Conservation (phyloP, 2,797 vertebrate genomes). For the Enteromius unitaeniatus region DNA sequence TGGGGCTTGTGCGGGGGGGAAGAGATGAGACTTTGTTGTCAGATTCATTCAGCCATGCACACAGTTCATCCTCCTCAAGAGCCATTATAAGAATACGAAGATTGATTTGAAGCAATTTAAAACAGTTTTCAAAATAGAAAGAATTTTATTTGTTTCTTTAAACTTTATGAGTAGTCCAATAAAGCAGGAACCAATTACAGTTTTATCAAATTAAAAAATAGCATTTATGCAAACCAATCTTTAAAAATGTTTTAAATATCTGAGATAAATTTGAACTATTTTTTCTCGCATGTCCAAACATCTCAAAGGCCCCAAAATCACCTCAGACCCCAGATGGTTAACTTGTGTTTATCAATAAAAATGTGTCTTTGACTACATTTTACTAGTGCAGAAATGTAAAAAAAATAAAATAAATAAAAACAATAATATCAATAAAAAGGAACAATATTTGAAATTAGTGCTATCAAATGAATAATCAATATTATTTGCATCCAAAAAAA, state of each 20-base stretch:
- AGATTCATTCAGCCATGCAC: conserved; percentile 63
- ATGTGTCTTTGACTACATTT: not conserved
- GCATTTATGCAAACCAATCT: not conserved
- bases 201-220: not conserved
- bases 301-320: too few species aligned
- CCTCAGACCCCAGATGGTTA: not conserved
- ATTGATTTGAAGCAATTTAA: conserved; percentile 40
- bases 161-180: not conserved
- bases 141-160: not conserved
- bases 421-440: not conserved
- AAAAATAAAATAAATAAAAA: not conserved
- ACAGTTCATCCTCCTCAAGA: conserved; percentile 65
- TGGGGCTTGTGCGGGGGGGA: conserved; percentile 23
- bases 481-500: too few species aligned
- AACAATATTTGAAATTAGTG: not conserved
- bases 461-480: too few species aligned
- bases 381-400: not conserved
- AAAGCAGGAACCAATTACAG: not conserved
- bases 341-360: not conserved
- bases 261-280: not conserved
- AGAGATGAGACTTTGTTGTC: conserved; percentile 32
- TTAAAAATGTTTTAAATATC: not conserved
- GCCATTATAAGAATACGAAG: conserved; percentile 41
- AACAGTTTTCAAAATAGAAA: conserved; percentile 23
- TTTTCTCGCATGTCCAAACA: not conserved